Percentiles rank a stretch among this genome's conserved stretches.
These are phyloP conservation scores for Drosophila bunnanda DNA, from an alignment of 2,888 invertebrate species.

Conservation along the genomic window DNA sequence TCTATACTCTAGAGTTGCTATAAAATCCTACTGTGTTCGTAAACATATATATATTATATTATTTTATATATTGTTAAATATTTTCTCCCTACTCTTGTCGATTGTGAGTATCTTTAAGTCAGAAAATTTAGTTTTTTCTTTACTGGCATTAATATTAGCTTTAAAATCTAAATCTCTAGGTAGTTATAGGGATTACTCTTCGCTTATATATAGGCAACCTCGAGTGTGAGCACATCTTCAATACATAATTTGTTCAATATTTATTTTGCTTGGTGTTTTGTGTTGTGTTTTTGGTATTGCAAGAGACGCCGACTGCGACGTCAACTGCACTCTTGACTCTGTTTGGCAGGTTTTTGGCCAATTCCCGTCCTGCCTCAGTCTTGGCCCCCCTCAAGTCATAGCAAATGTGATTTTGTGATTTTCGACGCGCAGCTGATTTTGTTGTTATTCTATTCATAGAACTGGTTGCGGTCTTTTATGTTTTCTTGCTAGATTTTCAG, in stretches of 20 bases:
- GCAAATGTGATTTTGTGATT: slow-evolving; percentile 67
- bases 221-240: slow-evolving; percentile 60
- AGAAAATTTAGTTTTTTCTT: too few species aligned
- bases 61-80: too few species aligned
- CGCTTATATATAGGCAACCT: slow-evolving; percentile 19
- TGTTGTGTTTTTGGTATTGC: slow-evolving; percentile 60
- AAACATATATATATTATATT: too few species aligned
- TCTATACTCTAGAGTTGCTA: too few species aligned
- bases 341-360: slow-evolving; percentile 61
- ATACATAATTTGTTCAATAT: slow-evolving; percentile 76
- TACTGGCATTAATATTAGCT: too few species aligned
- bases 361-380: slow-evolving; percentile 9
- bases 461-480: slow-evolving; percentile 16
- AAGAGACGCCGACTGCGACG: slow-evolving; percentile 45
- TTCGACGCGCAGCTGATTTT: slow-evolving; percentile 77
- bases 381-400: slow-evolving; percentile 6
- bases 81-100: too few species aligned
- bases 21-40: too few species aligned
- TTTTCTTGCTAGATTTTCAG: slow-evolving; percentile 2
- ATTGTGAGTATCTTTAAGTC: too few species aligned
- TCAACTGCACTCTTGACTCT: slow-evolving; percentile 69
- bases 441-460: slow-evolving; percentile 72
- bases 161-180: too few species aligned
- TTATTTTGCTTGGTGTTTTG: slow-evolving; percentile 62
- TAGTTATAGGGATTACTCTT: too few species aligned